These are phyloP conservation scores for Gymnoscelis rufifasciata DNA, from an alignment of 2,888 invertebrate species.

Conservation along the genomic window DNA sequence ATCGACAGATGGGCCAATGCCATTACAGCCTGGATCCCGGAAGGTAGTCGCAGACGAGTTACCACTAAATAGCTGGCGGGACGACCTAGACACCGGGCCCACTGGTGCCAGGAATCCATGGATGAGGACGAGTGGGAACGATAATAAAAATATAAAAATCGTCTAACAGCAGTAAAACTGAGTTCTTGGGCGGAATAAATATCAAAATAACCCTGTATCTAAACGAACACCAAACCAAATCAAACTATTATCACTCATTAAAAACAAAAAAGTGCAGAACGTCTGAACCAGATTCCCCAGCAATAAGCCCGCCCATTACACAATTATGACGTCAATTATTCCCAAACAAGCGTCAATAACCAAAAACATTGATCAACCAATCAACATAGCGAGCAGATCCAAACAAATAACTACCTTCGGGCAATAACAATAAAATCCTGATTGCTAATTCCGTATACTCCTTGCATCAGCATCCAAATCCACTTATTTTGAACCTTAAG, in stretches of 20 bases:
- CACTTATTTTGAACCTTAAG: not conserved
- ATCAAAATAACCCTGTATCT: no score
- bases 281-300: not conserved
- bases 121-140: no score
- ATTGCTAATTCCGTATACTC: not conserved
- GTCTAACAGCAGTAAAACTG: no score
- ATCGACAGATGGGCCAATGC: no score
- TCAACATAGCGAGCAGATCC: slow-evolving; percentile 9
- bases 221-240: no score
- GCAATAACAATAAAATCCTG: not conserved
- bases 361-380: slow-evolving; percentile 11
- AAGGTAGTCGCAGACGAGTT: no score
- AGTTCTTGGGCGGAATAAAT: no score
- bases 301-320: not conserved
- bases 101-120: no score
- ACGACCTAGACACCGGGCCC: no score
- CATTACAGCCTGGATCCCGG: no score
- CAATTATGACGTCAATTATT: slow-evolving; percentile 11
- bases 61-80: no score
- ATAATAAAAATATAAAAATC: no score
- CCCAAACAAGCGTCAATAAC: slow-evolving; percentile 4
- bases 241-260: not conserved
- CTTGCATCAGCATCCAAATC: not conserved
- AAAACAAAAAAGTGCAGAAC: not conserved
- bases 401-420: slow-evolving; percentile 2